A percentile compares a stretch with the other conserved stretches of the same genome.
Evolutionary conservation across 2,797 vertebrate species (phyloP).

Genomic region (Periophthalmus magnuspinnatus): DNA sequence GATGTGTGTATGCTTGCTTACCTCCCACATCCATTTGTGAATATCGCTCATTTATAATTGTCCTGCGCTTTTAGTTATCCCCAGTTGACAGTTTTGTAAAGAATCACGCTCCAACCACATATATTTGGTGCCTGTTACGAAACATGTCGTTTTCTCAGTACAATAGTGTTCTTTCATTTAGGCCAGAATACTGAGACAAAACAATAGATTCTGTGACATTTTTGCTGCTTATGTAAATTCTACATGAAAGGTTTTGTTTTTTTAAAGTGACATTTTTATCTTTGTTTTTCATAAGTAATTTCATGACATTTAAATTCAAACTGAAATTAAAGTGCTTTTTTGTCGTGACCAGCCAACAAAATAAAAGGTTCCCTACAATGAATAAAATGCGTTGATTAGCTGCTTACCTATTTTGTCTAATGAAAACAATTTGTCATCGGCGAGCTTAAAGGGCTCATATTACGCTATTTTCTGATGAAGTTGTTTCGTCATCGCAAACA

Average conservation of each 20-base stretch:
- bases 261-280: not conserved
- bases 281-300: not conserved
- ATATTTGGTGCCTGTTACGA: not conserved
- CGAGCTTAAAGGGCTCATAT: not conserved
- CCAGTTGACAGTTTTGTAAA: not conserved
- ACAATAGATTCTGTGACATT: not conserved
- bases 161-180: not conserved
- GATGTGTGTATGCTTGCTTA: no score
- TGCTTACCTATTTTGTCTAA: not conserved
- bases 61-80: not conserved
- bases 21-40: no score
- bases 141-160: not conserved
- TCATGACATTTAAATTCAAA: not conserved
- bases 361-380: not conserved
- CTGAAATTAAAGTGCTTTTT: not conserved
- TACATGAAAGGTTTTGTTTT: not conserved
- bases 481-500: no score
- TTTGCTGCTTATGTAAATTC: not conserved
- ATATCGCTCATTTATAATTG: not conserved
- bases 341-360: not conserved
- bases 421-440: no score
- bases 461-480: no score
- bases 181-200: not conserved
- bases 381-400: not conserved
- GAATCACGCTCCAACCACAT: not conserved